phyloP scores from a whole-genome alignment of 1,140 invertebrate species.

The Macrobrachium rosenbergii region DNA sequence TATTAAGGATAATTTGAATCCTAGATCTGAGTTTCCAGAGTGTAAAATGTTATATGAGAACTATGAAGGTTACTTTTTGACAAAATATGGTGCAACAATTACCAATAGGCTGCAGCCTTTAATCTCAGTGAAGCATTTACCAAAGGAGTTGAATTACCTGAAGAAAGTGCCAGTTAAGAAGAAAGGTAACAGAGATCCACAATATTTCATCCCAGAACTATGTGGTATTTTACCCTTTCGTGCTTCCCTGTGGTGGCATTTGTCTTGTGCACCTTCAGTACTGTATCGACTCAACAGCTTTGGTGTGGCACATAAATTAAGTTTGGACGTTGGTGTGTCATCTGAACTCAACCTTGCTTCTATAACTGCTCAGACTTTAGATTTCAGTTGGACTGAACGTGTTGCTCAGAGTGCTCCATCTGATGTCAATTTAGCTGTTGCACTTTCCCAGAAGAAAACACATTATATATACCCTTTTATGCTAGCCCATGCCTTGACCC shows the following conservation, averaged over 20 bases:
- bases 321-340: neutral
- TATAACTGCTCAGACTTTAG: neutral
- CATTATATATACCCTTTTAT: slow-evolving; percentile 41
- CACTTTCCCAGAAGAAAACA: neutral
- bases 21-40: slow-evolving; percentile 25
- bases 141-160: slow-evolving; percentile 55
- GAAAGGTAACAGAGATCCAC: slow-evolving; percentile 16
- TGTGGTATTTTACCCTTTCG: slow-evolving; percentile 55
- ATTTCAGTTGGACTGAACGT: slow-evolving; percentile 34
- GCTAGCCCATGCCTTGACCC: slow-evolving; percentile 58
- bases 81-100: slow-evolving; percentile 21
- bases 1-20: slow-evolving; percentile 41
- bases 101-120: slow-evolving; percentile 45
- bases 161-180: slow-evolving; percentile 10
- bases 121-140: slow-evolving; percentile 51
- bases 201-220: slow-evolving; percentile 58
- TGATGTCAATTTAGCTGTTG: slow-evolving; percentile 29
- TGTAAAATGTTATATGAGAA: neutral
- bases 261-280: slow-evolving; percentile 59
- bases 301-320: slow-evolving; percentile 41
- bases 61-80: slow-evolving; percentile 46
- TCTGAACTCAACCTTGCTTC: neutral
- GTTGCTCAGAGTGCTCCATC: neutral
- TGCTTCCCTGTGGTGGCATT: slow-evolving; percentile 62
- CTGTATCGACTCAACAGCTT: slow-evolving; percentile 63